These are phyloP conservation scores for Drosophila atripex DNA, from an alignment of 2,888 invertebrate genomes.

Conservation along the genomic window DNA sequence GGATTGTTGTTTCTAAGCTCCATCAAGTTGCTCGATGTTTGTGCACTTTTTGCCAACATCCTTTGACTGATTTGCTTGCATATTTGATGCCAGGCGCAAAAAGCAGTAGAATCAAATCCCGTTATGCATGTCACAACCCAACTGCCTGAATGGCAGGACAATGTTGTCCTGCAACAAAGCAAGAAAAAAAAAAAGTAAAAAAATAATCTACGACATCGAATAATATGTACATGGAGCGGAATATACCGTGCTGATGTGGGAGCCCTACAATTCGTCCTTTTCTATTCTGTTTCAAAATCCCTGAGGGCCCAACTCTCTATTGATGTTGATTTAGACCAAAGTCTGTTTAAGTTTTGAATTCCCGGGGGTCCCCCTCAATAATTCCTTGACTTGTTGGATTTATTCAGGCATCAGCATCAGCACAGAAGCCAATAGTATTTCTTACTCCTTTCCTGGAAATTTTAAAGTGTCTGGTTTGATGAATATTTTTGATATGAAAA, in stretches of 20 bases:
- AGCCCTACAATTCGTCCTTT: conserved; percentile 6
- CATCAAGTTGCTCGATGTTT: conserved; percentile 32
- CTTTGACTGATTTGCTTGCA: conserved; percentile 62
- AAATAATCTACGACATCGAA: conserved; percentile 38
- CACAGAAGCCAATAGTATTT: conserved; percentile 2
- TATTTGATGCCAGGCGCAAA: conserved; percentile 44
- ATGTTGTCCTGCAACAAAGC: conserved; percentile 17
- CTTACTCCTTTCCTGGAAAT: background rate
- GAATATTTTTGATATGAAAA: background rate
- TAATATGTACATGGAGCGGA: conserved; percentile 18
- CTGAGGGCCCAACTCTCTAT: background rate
- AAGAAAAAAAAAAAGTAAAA: conserved; percentile 16
- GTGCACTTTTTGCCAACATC: conserved; percentile 39
- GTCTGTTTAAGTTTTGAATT: conserved; percentile 8
- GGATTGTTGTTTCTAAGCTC: conserved; percentile 27
- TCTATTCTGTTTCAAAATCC: conserved; percentile 13
- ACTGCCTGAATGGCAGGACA: conserved; percentile 23
- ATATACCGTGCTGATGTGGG: conserved; percentile 27
- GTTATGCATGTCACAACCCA: conserved; percentile 61
- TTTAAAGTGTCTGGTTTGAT: background rate
- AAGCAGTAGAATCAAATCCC: conserved; percentile 51
- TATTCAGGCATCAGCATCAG: conserved; percentile 3
- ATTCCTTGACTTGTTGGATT: conserved; percentile 22
- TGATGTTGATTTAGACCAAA: conserved; percentile 14
- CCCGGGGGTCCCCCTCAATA: conserved; percentile 3